Conservation (phyloP, 2,113 vertebrate genomes). For the Psilopogon haemacephalus region DNA sequence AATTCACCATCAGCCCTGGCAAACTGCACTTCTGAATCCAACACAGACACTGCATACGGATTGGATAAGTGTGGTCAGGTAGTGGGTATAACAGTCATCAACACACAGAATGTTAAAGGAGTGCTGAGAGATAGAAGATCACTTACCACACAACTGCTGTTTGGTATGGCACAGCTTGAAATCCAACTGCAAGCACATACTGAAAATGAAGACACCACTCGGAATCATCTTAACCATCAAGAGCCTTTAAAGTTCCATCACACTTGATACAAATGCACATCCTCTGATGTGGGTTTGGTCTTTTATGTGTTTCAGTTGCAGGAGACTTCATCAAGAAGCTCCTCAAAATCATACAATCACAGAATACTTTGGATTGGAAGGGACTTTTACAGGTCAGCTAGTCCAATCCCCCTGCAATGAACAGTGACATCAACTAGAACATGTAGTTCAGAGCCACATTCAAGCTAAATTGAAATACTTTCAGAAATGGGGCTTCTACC, state of each 20-base stretch:
- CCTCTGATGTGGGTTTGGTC: background rate
- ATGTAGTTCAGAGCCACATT: background rate
- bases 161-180: background rate
- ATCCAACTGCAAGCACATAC: background rate
- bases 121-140: background rate
- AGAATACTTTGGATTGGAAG: background rate
- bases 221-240: background rate
- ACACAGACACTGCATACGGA: background rate
- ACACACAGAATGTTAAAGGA: background rate
- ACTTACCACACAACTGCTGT: background rate
- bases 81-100: background rate
- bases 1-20: background rate
- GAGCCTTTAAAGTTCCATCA: background rate
- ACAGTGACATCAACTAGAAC: background rate
- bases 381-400: background rate
- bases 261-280: background rate
- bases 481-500: background rate
- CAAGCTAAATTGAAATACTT: background rate
- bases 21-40: background rate
- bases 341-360: background rate
- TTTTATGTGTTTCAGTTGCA: slow-evolving; percentile 3
- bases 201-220: background rate
- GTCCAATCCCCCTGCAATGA: background rate
- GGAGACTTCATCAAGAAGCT: background rate
- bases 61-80: background rate